These are phyloP conservation scores for Callithrix jacchus DNA, from an alignment of 2,113 vertebrate genomes.

Conservation along the genomic window DNA sequence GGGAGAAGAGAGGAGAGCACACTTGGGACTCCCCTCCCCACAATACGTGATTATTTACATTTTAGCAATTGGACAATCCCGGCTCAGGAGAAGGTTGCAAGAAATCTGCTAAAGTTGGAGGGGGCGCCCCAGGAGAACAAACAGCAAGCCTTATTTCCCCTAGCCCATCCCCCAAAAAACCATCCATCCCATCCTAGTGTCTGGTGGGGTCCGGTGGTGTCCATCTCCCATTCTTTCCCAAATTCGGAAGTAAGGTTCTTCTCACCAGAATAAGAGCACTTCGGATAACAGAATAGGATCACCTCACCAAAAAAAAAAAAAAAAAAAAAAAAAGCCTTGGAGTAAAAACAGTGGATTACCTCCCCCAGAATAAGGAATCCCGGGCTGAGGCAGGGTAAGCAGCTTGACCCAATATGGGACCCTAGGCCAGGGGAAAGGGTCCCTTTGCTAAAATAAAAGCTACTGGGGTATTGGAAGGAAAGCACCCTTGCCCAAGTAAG, in stretches of 20 bases:
- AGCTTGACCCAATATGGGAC: conserved; percentile 54
- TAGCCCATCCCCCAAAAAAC: conserved; percentile 18
- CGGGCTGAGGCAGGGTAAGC: conserved; percentile 71
- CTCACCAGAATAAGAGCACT: conserved; percentile 80
- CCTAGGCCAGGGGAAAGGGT: conserved; percentile 50
- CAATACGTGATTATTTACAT: conserved; percentile 70
- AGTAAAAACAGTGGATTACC: conserved; percentile 61
- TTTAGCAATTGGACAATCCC: conserved; percentile 68
- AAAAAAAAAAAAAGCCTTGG: conserved; percentile 33
- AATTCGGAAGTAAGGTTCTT: conserved; percentile 65
- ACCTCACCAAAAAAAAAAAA: conserved; percentile 51
- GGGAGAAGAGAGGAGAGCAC: conserved; percentile 64
- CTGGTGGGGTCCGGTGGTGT: conserved; percentile 60
- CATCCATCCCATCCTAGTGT: conserved; percentile 63
- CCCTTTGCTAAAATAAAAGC: conserved; percentile 48
- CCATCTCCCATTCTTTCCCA: conserved; percentile 65
- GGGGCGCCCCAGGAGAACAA: conserved; percentile 51
- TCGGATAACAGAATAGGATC: conserved; percentile 71
- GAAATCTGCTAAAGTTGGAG: conserved; percentile 59
- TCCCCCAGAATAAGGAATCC: conserved; percentile 69
- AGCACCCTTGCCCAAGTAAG: conserved; percentile 78
- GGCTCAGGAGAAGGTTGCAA: conserved; percentile 73
- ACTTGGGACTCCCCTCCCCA: conserved; percentile 50
- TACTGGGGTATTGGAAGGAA: conserved; percentile 65
- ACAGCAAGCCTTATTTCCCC: conserved; percentile 61